Conservation (phyloP, 1,140 invertebrate species). For the Drosophila nigromelanica region DNA sequence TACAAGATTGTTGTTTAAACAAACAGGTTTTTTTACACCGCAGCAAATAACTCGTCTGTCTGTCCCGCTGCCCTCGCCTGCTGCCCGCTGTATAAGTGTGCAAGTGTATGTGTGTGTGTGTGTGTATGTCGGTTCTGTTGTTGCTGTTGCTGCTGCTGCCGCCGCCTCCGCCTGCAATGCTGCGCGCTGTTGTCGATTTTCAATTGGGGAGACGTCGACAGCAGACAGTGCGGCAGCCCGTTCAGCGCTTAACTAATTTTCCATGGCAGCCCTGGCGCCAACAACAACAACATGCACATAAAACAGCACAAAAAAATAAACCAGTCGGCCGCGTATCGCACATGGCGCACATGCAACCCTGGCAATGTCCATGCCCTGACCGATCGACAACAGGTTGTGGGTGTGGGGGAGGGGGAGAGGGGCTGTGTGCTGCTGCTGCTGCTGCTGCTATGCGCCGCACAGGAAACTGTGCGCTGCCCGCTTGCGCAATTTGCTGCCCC, state of each 20-base stretch:
- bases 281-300: slow-evolving; percentile 26
- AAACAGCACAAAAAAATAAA: slow-evolving; percentile 21
- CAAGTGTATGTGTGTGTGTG: slow-evolving; percentile 7
- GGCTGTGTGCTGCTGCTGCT: no score
- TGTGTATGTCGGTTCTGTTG: slow-evolving; percentile 40
- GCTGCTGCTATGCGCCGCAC: slow-evolving; percentile 29
- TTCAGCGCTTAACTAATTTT: slow-evolving; percentile 65
- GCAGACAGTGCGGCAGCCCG: slow-evolving; percentile 62
- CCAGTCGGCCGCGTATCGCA: slow-evolving; percentile 32
- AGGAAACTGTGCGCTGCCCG: slow-evolving; percentile 44
- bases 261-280: slow-evolving; percentile 71
- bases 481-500: slow-evolving; percentile 38
- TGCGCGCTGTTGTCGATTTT: slow-evolving; percentile 76
- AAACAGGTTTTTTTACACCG: slow-evolving; percentile 81
- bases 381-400: slow-evolving; percentile 51
- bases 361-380: slow-evolving; percentile 42
- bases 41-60: slow-evolving; percentile 79
- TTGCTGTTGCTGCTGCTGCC: slow-evolving; percentile 26
- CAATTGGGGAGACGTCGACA: slow-evolving; percentile 52
- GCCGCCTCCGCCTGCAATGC: slow-evolving; percentile 61
- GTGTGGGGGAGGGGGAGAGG: not conserved
- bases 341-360: slow-evolving; percentile 55
- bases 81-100: slow-evolving; percentile 51
- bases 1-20: slow-evolving; percentile 82
- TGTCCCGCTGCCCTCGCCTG: slow-evolving; percentile 18